Evolutionary conservation across 2,888 invertebrate genomes (phyloP).

Genomic region (Catocala sponsa): DNA sequence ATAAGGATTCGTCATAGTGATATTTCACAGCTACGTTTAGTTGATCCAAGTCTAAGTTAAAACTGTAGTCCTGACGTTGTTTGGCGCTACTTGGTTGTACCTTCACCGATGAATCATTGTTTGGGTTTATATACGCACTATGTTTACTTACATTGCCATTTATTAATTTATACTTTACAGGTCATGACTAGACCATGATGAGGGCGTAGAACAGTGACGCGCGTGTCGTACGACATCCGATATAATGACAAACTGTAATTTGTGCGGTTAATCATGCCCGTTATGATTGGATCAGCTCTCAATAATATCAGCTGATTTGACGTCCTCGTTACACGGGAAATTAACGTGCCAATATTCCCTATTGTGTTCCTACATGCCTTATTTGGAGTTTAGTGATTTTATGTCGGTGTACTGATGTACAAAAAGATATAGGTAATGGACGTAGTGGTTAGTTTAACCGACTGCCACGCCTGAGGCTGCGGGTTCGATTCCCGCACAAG

Average conservation of each 20-base stretch:
- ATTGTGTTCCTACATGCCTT: no score
- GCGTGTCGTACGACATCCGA: constrained; percentile 14
- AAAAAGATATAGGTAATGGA: no score
- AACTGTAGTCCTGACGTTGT: constrained; percentile 9
- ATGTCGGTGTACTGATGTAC: no score
- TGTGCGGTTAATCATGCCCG: constrained; percentile 24
- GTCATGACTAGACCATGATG: constrained; percentile 14
- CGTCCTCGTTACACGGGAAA: no score
- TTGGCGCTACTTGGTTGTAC: not conserved
- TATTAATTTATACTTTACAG: constrained; percentile 14
- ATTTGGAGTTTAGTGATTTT: no score
- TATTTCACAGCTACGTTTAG: not conserved
- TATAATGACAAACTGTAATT: constrained; percentile 20
- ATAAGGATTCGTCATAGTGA: no score
- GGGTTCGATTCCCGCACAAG: no score
- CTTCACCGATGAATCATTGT: constrained; percentile 15
- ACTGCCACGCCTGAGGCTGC: no score
- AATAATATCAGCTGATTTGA: constrained; percentile 6
- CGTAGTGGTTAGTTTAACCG: no score
- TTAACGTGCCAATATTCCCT: no score
- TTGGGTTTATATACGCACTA: constrained; percentile 11
- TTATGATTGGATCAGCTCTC: constrained; percentile 22
- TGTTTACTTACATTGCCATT: constrained; percentile 5
- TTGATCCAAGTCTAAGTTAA: constrained; percentile 1
- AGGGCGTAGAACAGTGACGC: constrained; percentile 21